Percentiles rank a stretch among this genome's conserved stretches.
Conservation (phyloP, 2,113 vertebrate species). For the Antigone vipio region DNA sequence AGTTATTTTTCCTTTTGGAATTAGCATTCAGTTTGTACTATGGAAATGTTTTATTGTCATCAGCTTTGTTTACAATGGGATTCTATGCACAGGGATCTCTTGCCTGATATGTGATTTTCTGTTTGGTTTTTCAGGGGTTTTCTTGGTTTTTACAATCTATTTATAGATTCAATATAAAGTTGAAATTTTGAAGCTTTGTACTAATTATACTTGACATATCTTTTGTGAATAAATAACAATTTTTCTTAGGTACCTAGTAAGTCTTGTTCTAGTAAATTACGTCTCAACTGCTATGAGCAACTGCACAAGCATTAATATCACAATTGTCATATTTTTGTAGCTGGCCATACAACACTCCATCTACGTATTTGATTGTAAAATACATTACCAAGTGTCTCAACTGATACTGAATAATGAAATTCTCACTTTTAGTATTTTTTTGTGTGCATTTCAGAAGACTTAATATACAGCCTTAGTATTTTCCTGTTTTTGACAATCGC, state of each 20-base stretch:
- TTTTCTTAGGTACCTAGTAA: neutral
- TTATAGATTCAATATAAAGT: neutral
- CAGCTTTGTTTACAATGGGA: slow-evolving; percentile 20
- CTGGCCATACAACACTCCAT: neutral
- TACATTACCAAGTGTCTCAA: neutral
- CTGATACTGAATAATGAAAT: neutral
- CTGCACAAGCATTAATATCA: neutral
- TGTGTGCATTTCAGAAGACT: neutral
- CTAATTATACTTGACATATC: neutral
- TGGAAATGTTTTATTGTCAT: neutral
- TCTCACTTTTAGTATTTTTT: neutral
- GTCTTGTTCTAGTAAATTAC: neutral
- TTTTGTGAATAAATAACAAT: neutral
- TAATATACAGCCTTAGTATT: neutral
- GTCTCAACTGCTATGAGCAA: neutral
- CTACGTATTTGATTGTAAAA: neutral
- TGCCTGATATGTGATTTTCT: slow-evolving; percentile 3
- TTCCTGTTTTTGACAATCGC: neutral
- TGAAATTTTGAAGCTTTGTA: neutral
- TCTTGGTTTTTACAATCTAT: neutral
- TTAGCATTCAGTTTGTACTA: neutral
- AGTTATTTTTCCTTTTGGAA: neutral
- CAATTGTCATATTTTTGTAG: neutral
- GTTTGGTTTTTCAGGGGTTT: neutral
- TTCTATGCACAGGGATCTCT: neutral